These are phyloP conservation scores for Morone chrysops DNA, from an alignment of 2,113 vertebrate species.

Conservation along the genomic window DNA sequence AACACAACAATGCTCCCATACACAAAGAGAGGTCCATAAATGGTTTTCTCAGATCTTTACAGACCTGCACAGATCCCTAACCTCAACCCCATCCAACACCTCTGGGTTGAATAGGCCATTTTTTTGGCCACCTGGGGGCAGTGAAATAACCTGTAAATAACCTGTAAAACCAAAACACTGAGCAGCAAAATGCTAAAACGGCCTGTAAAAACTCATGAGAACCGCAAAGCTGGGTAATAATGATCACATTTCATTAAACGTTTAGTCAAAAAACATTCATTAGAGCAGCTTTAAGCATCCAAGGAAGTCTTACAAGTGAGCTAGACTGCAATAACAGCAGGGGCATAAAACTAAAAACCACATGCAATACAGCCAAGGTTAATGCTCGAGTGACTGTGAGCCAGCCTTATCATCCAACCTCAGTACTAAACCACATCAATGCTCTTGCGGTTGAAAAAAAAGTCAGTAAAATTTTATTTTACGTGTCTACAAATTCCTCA, in stretches of 20 bases:
- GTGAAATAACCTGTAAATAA: not conserved
- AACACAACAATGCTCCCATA: constrained; percentile 20
- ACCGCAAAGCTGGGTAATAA: no score
- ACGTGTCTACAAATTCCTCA: not conserved
- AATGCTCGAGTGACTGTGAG: no score
- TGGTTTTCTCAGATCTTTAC: not conserved
- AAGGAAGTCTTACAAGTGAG: no score
- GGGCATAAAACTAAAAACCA: not conserved
- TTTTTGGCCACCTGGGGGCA: not conserved
- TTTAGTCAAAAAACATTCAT: not conserved
- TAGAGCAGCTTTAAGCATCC: not conserved
- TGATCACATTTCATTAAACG: no score
- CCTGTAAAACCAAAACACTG: no score
- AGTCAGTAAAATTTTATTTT: not conserved
- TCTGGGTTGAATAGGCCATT: not conserved
- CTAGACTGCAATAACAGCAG: not conserved
- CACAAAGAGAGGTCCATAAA: constrained; percentile 10
- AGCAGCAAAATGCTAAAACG: no score
- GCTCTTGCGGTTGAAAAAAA: not conserved
- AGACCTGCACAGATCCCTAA: not conserved
- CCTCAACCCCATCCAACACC: not conserved
- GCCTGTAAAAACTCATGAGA: no score
- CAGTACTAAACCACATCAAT: not conserved
- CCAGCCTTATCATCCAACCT: no score
- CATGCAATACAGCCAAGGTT: not conserved